Base-by-base conservation (phyloP, 2,888 invertebrate genomes). In the Osmoderma eremita region DNA sequence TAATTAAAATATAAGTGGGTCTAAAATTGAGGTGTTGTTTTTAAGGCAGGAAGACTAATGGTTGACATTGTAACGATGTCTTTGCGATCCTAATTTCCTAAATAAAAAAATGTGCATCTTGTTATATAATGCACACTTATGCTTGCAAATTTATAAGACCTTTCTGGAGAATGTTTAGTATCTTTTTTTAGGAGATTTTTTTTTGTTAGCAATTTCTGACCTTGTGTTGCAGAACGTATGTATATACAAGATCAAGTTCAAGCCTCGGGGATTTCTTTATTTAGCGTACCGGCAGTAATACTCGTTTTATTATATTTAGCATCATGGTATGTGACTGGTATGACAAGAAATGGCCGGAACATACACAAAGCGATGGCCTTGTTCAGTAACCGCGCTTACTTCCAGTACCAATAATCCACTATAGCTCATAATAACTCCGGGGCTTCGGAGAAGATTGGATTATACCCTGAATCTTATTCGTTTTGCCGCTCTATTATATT, bases 261-360 rank as follows among this genome's bases (percentile, higher is more conserved):
- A 45, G 54, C 65, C 48, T 36, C 45, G 36, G 48, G 54, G 30
- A 20, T 15, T 56, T 41, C 56, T 56, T 56, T 56, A 56, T 56
- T 13, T 54, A 30, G 45, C 41, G 10, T 53, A 65, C 50, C 53
- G 51, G 53, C 53, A 54, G 42, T 58, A 51, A 42, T 58, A 53
- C 65, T 68, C 48, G 41, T 64, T 69, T 69, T 63, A 63, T 67
- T 69, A 62, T 30, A 30, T 10, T 54, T 51, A 64, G 61, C 66
- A 30, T 49, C 56, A 20, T 65, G 68, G 68, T 56, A 67, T 63
- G 67, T 56, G 67, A 58, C 58, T 41, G 41, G 56, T 41, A 56
- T 18, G 58, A 51, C 49, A 50, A 36, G 36, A 50, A 24, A 49
- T 22, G 36, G 38, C 22, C 54, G 65, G 65, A 65, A 54, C 39